Percentiles rank a stretch among this genome's conserved stretches.
These are phyloP conservation scores for Enteromius afrohamiltoni DNA, from an alignment of 2,797 vertebrate species.

Conservation along the genomic window DNA sequence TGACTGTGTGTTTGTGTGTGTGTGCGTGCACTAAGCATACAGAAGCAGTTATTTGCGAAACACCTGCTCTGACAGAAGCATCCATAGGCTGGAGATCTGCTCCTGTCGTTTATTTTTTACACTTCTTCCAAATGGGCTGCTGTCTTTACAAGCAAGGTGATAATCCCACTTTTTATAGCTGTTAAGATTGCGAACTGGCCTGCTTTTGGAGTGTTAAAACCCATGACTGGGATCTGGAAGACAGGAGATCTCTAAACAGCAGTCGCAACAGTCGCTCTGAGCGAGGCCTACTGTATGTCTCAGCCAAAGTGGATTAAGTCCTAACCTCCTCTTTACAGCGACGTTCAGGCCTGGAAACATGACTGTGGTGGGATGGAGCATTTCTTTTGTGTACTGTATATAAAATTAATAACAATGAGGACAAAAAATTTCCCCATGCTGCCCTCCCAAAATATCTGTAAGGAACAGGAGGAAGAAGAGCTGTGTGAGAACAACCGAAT, in stretches of 20 bases:
- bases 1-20: constrained; percentile 36
- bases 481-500: constrained; percentile 28
- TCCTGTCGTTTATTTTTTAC: constrained; percentile 70
- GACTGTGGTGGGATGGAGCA: neutral
- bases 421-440: neutral
- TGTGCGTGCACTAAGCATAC: constrained; percentile 16
- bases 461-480: constrained; percentile 43
- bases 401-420: neutral
- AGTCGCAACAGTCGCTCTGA: neutral
- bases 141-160: constrained; percentile 77
- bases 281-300: constrained; percentile 21
- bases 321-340: constrained; percentile 2
- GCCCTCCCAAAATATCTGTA: constrained; percentile 21
- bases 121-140: constrained; percentile 71
- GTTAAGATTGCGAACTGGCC: constrained; percentile 70
- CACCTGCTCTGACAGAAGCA: constrained; percentile 75
- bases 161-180: constrained; percentile 80
- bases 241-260: constrained; percentile 13
- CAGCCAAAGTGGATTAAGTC: constrained; percentile 21
- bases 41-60: constrained; percentile 71
- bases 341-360: neutral
- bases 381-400: neutral
- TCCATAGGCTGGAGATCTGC: constrained; percentile 64
- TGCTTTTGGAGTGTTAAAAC: constrained; percentile 63
- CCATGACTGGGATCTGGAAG: constrained; percentile 52